Evolutionary conservation across 1,140 invertebrate species (phyloP), one percentile per base, ranked within the genome.

Genomic region (Eueides isabella): DNA sequence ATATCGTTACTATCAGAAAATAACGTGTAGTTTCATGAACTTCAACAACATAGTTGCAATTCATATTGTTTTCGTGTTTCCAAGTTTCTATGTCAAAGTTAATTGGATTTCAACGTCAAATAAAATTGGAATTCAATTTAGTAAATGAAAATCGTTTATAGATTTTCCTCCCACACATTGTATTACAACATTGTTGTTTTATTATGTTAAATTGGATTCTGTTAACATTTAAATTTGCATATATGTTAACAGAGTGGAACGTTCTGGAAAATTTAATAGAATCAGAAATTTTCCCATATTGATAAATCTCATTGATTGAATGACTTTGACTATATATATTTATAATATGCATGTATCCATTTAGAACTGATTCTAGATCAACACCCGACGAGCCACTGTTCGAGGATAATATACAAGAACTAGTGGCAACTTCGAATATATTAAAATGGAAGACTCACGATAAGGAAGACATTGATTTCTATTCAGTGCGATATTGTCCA

Each of bases 401-500:
- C 81, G 77, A 83, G 29, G 67, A 67, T 4, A 77, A 83, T 64
- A 26, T 61, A 2, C 74, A 84, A 44, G 75, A 85, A 64, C 69
- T 76, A 55, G 72, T 78, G 70, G 68, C 63, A 31, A 77, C 33
- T 6, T 63, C 76, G 3, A 78, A 66, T 35, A 41, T 82, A 61
- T 71, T 91, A 7, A 88, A 82, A 69, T 89, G 88, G 88, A 85
- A 80, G 64, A 71, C 68, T 30, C 75, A 80, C 1, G 80, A 82
- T 33, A 85, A 82, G 61, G 84, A 80, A 0, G 84, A 84, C 11
- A 85, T 91, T 2, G 87, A 91, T 71, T 85, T 80, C 31, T 90
- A 89, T 76, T 48, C 67, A 16, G 55, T 91, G 29, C 77, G 81
- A 63, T 87, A 87, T 67, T 90, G 88, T 44, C 81, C 76, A 72